Evolutionary conservation across 2,888 invertebrate species (phyloP).

Genomic region (Alsophila aescularia): DNA sequence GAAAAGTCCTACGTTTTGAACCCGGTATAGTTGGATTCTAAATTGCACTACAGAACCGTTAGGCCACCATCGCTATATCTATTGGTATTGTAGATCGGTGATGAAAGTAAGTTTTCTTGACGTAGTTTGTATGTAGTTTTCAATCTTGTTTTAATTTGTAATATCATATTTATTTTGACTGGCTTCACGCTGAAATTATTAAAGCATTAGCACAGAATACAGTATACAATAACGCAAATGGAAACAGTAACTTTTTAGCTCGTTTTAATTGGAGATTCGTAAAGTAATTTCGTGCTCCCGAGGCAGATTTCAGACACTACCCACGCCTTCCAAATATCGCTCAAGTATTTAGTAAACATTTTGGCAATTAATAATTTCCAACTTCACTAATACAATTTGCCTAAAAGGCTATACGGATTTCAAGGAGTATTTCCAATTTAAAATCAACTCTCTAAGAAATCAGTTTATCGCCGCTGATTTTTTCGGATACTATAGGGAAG

Average conservation of each 20-base stretch:
- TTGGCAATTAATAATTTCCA: constrained; percentile 28
- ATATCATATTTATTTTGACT: not conserved
- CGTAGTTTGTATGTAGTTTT: no score
- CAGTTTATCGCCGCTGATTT: constrained; percentile 54
- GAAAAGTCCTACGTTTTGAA: no score
- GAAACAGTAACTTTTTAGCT: constrained; percentile 21
- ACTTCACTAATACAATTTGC: constrained; percentile 28
- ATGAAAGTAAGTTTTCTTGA: no score
- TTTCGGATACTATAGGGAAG: constrained; percentile 46
- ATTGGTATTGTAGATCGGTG: no score
- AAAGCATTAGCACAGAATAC: constrained; percentile 16
- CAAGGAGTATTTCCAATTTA: constrained; percentile 29
- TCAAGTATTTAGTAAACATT: constrained; percentile 33
- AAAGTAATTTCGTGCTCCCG: constrained; percentile 21
- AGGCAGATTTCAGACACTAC: constrained; percentile 25
- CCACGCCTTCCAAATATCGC: constrained; percentile 23
- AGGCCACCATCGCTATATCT: no score
- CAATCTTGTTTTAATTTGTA: no score
- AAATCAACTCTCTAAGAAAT: constrained; percentile 39
- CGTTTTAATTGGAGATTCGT: constrained; percentile 20
- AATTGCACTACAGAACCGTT: no score
- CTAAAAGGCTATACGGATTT: constrained; percentile 28
- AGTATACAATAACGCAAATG: constrained; percentile 19
- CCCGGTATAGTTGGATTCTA: no score
- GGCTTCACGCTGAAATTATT: constrained; percentile 5